Evolutionary conservation across 2,888 invertebrate species (phyloP).

Genomic region (Lepeophtheirus nordmannii): DNA sequence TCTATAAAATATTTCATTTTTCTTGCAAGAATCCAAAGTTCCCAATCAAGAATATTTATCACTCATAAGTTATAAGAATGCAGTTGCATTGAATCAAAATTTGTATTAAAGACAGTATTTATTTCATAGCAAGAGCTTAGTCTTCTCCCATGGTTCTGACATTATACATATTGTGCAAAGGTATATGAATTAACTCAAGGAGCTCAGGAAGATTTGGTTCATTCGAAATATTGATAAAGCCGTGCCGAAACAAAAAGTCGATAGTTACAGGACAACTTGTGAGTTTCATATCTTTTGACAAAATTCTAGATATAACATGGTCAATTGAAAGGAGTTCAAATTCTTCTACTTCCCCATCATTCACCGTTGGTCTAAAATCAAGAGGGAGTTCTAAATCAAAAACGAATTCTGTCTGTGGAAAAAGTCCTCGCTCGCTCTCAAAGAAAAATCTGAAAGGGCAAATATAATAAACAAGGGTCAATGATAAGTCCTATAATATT

Average conservation of each 20-base stretch:
- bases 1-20: too few species aligned
- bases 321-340: slow-evolving; percentile 68
- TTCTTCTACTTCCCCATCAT: slow-evolving; percentile 82
- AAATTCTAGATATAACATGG: slow-evolving; percentile 40
- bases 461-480: neutral
- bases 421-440: slow-evolving; percentile 72
- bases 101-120: too few species aligned
- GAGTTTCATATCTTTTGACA: slow-evolving; percentile 75
- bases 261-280: slow-evolving; percentile 79
- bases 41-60: too few species aligned
- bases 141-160: too few species aligned
- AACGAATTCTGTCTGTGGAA: slow-evolving; percentile 85
- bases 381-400: slow-evolving; percentile 78
- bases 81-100: too few species aligned
- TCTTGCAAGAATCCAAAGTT: too few species aligned
- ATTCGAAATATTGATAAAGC: slow-evolving; percentile 69
- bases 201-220: slow-evolving; percentile 63
- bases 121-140: too few species aligned
- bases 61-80: too few species aligned
- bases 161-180: slow-evolving; percentile 59
- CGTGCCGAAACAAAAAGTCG: slow-evolving; percentile 82
- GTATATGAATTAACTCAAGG: slow-evolving; percentile 71
- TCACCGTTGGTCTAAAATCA: slow-evolving; percentile 77
- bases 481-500: neutral
- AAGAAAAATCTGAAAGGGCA: slow-evolving; percentile 27